phyloP scores from a whole-genome alignment of 2,888 invertebrate genomes.

The Rhagium mordax region DNA sequence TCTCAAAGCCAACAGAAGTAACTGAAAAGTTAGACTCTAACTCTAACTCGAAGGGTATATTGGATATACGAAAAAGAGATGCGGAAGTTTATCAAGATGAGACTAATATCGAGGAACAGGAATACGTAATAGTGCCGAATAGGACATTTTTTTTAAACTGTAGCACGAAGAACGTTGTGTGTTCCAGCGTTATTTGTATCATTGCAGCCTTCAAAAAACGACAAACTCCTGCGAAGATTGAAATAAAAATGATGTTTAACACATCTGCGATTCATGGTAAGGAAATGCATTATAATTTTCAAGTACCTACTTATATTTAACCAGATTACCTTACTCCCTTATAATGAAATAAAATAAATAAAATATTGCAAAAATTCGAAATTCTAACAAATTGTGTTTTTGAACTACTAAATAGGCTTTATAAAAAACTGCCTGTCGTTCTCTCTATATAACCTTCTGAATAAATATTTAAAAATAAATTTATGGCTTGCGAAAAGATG shows the following conservation, averaged over 20 bases:
- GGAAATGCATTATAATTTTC: conserved; percentile 2
- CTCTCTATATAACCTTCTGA: too few relatives aligned
- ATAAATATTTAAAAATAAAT: too few relatives aligned
- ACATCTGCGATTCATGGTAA: conserved; percentile 62
- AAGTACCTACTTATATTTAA: too few relatives aligned
- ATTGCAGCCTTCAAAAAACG: conserved; percentile 63
- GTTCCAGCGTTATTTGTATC: conserved; percentile 65
- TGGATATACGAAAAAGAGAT: conserved; percentile 23
- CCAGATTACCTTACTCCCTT: too few relatives aligned
- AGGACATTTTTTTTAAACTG: conserved; percentile 66
- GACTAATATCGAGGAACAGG: conserved; percentile 37
- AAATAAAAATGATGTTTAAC: conserved; percentile 64
- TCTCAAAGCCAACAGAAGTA: conserved; percentile 7
- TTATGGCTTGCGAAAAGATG: too few relatives aligned
- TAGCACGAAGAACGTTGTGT: conserved; percentile 59
- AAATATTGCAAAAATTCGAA: too few relatives aligned
- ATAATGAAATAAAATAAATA: too few relatives aligned
- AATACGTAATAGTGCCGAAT: conserved; percentile 41
- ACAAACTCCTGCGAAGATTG: conserved; percentile 62
- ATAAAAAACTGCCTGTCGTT: too few relatives aligned
- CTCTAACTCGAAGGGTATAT: conserved; percentile 17
- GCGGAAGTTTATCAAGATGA: conserved; percentile 42
- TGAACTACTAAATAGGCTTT: too few relatives aligned
- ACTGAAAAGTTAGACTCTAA: background rate
- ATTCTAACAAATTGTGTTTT: too few relatives aligned